A percentile compares a stretch with the other conserved stretches of the same genome.
Evolutionary conservation across 2,797 vertebrate species (phyloP).

Genomic region (Cottoperca gobio): DNA sequence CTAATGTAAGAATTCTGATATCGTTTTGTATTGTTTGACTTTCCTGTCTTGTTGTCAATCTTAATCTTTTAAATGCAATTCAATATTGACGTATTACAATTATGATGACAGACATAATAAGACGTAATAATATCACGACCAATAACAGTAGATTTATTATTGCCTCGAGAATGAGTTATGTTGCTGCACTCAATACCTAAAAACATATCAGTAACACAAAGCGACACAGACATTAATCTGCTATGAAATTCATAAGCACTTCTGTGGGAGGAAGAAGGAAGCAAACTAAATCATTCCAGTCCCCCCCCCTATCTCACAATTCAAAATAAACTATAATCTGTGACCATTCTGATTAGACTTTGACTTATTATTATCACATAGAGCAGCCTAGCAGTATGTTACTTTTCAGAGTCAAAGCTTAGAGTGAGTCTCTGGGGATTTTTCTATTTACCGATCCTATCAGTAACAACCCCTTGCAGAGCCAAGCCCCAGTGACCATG

Average conservation of each 20-base stretch:
- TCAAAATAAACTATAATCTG: constrained; percentile 61
- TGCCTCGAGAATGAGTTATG: constrained; percentile 1
- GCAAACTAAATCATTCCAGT: constrained; percentile 30
- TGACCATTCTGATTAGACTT: constrained; percentile 47
- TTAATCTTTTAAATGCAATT: background rate
- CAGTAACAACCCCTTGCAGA: constrained; percentile 48
- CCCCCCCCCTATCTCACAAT: constrained; percentile 15
- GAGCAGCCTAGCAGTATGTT: constrained; percentile 29
- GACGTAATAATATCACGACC: background rate
- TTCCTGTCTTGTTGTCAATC: background rate
- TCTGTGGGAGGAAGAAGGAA: constrained; percentile 16
- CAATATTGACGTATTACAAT: background rate
- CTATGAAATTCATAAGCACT: constrained; percentile 30
- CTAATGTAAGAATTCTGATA: no score
- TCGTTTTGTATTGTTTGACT: no score
- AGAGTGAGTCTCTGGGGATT: constrained; percentile 42
- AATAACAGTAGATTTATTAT: background rate
- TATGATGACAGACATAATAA: background rate
- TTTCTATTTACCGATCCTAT: constrained; percentile 66
- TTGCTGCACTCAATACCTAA: constrained; percentile 1
- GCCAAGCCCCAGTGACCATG: constrained; percentile 53
- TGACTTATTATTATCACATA: constrained; percentile 54
- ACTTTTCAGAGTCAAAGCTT: constrained; percentile 52
- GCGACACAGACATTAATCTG: constrained; percentile 17
- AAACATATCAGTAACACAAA: constrained; percentile 17